Evolutionary conservation across 2,888 invertebrate species (phyloP).

Genomic region (Calameuta pallipes): DNA sequence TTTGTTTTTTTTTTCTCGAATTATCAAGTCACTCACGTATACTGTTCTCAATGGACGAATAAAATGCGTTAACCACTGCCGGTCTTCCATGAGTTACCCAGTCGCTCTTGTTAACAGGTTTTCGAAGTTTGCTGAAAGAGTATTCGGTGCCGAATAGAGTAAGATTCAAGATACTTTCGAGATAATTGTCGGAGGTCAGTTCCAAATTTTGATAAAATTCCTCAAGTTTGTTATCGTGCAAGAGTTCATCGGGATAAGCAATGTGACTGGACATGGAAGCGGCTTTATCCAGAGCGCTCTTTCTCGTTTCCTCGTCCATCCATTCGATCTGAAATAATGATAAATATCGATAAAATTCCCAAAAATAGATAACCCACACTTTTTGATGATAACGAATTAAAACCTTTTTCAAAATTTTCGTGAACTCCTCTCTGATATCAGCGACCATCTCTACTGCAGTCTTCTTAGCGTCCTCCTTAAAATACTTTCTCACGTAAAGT

Average conservation of each 20-base stretch:
- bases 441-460: slow-evolving; percentile 89
- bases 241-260: slow-evolving; percentile 91
- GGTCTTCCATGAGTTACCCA: slow-evolving; percentile 69
- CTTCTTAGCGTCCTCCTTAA: slow-evolving; percentile 85
- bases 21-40: slow-evolving; percentile 66
- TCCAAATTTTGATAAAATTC: slow-evolving; percentile 76
- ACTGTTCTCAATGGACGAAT: slow-evolving; percentile 69
- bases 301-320: slow-evolving; percentile 90
- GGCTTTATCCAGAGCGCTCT: slow-evolving; percentile 82
- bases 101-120: slow-evolving; percentile 69
- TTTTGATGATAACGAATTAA: background rate
- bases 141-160: slow-evolving; percentile 68
- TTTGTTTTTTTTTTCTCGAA: slow-evolving; percentile 4
- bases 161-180: slow-evolving; percentile 67
- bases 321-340: slow-evolving; percentile 73
- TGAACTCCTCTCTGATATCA: slow-evolving; percentile 85
- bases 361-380: background rate
- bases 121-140: slow-evolving; percentile 67
- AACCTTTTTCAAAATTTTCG: slow-evolving; percentile 77
- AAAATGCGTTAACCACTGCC: slow-evolving; percentile 70
- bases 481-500: slow-evolving; percentile 87
- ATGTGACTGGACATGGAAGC: slow-evolving; percentile 89
- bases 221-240: slow-evolving; percentile 83
- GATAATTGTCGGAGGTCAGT: slow-evolving; percentile 63
- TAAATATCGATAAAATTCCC: background rate